Percentiles rank a stretch among this genome's conserved stretches.
These are phyloP conservation scores for Perodicticus potto DNA, from an alignment of 2,797 vertebrate genomes.

Conservation along the genomic window DNA sequence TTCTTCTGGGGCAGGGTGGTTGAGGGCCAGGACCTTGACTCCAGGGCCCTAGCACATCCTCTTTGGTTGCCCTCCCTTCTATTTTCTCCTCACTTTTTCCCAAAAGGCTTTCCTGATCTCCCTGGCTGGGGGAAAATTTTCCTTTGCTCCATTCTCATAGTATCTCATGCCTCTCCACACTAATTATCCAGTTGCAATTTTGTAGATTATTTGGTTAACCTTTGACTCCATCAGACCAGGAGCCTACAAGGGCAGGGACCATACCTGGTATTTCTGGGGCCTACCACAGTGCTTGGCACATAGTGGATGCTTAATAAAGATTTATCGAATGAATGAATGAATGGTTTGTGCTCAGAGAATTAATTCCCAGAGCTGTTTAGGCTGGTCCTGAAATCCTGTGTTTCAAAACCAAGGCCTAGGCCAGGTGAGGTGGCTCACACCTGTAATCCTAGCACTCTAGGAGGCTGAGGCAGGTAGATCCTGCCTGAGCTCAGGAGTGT, in stretches of 20 bases:
- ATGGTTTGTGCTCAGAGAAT: not conserved
- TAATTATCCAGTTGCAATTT: slow-evolving; percentile 11
- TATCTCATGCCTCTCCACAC: not conserved
- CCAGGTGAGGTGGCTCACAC: too few relatives aligned
- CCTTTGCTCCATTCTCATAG: not conserved
- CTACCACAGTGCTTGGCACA: not conserved
- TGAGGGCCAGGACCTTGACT: not conserved
- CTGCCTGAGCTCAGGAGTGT: too few relatives aligned
- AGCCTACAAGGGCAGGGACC: not conserved
- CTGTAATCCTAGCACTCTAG: too few relatives aligned
- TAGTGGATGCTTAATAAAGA: slow-evolving; percentile 32
- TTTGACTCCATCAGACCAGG: not conserved
- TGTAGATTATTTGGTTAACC: not conserved
- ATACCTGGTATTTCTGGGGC: not conserved
- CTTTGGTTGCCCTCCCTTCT: not conserved
- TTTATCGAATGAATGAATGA: slow-evolving; percentile 16
- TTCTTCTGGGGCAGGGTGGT: slow-evolving; percentile 26
- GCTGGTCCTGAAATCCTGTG: slow-evolving; percentile 16
- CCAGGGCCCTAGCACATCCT: not conserved
- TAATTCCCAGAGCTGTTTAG: slow-evolving; percentile 45
- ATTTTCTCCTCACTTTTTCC: not conserved
- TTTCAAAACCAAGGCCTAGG: slow-evolving; percentile 55
- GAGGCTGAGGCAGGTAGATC: too few relatives aligned
- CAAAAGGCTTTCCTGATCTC: slow-evolving; percentile 16
- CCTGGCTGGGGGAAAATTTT: not conserved